Evolutionary conservation across 2,888 invertebrate species (phyloP).

Genomic region (Tupiocoris notatus): DNA sequence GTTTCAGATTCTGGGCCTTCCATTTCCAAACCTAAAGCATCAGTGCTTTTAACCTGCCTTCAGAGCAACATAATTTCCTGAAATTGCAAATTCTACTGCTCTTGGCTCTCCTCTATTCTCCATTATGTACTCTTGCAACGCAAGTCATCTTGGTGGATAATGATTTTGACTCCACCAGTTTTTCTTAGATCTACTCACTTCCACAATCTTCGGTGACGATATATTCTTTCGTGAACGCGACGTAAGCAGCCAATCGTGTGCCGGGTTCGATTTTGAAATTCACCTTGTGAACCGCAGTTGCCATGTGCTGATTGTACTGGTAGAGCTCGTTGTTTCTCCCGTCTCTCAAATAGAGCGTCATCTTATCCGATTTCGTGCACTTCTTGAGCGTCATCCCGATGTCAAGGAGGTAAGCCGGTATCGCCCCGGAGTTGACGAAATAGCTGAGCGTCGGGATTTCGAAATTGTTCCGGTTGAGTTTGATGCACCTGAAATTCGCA

Average conservation of each 20-base stretch:
- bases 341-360: constrained; percentile 35
- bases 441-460: constrained; percentile 35
- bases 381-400: constrained; percentile 29
- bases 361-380: constrained; percentile 28
- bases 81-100: too few species aligned
- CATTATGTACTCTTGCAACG: too few species aligned
- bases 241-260: constrained; percentile 33
- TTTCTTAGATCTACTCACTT: constrained; percentile 11
- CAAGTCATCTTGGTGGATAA: too few species aligned
- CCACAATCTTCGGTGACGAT: constrained; percentile 36
- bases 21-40: too few species aligned
- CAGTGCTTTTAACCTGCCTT: too few species aligned
- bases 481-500: constrained; percentile 32
- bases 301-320: constrained; percentile 24
- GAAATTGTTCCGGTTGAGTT: constrained; percentile 32
- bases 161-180: too few species aligned
- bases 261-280: constrained; percentile 31
- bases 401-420: constrained; percentile 27
- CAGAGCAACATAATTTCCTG: too few species aligned
- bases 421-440: constrained; percentile 25
- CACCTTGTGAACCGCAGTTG: constrained; percentile 16
- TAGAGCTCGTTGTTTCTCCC: constrained; percentile 21
- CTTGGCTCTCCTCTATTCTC: too few species aligned
- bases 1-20: too few species aligned
- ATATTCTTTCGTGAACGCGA: constrained; percentile 33